These are phyloP conservation scores for Astropecten irregularis DNA, from an alignment of 53 echinoderm and acorn worm species.

Conservation along the genomic window DNA sequence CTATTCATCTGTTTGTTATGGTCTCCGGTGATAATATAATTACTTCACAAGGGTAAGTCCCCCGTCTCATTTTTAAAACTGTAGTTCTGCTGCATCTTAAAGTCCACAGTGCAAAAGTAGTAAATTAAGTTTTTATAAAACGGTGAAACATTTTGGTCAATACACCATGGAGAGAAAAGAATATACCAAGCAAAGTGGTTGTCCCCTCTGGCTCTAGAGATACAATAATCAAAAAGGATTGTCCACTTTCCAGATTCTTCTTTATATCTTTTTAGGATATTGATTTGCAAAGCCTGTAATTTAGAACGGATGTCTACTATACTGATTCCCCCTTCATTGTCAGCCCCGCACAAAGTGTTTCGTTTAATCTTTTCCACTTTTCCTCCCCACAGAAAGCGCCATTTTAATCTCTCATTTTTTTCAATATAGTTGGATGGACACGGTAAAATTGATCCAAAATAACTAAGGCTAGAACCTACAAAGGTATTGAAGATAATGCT, in stretches of 20 bases:
- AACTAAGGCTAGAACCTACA: not conserved
- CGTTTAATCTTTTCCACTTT: conserved; percentile 1
- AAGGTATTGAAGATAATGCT: conserved; percentile 9
- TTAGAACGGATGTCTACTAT: not conserved
- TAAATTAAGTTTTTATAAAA: not conserved
- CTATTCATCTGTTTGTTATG: not conserved
- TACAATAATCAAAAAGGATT: not conserved
- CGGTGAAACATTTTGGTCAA: not conserved
- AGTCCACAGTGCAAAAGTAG: not conserved
- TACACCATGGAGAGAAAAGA: not conserved
- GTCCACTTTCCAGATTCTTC: not conserved
- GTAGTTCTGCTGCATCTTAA: not conserved
- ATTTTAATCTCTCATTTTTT: not conserved
- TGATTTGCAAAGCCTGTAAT: not conserved
- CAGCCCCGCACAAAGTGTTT: not conserved
- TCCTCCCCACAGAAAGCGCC: not conserved
- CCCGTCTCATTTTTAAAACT: not conserved
- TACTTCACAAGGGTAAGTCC: not conserved
- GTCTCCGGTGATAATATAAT: not conserved
- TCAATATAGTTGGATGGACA: not conserved
- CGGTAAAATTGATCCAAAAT: not conserved
- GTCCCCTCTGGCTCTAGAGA: not conserved
- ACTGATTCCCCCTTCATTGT: not conserved
- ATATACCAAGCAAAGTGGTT: not conserved
- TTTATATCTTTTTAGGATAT: too few species aligned